Percentiles rank a stretch among this genome's conserved stretches.
These are phyloP conservation scores for Lamprotornis superbus DNA, from an alignment of 2,113 vertebrate species.

Conservation along the genomic window DNA sequence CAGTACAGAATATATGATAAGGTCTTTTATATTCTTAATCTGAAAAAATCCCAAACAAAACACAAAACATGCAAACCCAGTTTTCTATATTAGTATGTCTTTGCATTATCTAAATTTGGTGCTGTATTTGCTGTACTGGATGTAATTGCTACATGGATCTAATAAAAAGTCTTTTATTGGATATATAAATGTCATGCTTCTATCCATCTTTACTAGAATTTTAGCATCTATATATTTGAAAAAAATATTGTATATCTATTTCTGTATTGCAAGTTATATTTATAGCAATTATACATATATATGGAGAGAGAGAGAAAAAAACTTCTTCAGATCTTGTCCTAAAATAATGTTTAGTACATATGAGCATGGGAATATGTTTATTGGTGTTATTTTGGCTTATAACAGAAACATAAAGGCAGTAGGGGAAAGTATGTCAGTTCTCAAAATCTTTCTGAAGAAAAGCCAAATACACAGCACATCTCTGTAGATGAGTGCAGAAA, in stretches of 20 bases:
- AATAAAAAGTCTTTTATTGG: not conserved
- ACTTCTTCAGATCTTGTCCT: not conserved
- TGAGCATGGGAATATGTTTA: not conserved
- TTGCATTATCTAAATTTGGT: not conserved
- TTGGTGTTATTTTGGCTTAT: not conserved
- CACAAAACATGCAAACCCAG: not conserved
- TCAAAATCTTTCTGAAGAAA: not conserved
- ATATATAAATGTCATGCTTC: not conserved
- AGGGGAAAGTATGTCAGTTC: not conserved
- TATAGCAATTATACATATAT: not conserved
- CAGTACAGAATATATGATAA: not conserved
- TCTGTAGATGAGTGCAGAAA: not conserved
- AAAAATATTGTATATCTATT: not conserved
- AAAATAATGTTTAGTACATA: not conserved
- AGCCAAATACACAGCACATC: not conserved
- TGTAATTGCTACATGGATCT: fast-evolving
- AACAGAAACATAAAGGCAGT: not conserved
- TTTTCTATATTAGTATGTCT: not conserved
- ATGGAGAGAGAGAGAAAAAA: not conserved
- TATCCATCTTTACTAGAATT: not conserved
- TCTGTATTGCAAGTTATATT: not conserved
- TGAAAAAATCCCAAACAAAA: not conserved
- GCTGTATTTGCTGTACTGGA: not conserved
- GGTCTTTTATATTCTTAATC: not conserved
- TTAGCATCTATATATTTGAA: not conserved